These are phyloP conservation scores for Meriones psammophilus DNA, from an alignment of 2,797 vertebrate genomes.

Conservation along the genomic window DNA sequence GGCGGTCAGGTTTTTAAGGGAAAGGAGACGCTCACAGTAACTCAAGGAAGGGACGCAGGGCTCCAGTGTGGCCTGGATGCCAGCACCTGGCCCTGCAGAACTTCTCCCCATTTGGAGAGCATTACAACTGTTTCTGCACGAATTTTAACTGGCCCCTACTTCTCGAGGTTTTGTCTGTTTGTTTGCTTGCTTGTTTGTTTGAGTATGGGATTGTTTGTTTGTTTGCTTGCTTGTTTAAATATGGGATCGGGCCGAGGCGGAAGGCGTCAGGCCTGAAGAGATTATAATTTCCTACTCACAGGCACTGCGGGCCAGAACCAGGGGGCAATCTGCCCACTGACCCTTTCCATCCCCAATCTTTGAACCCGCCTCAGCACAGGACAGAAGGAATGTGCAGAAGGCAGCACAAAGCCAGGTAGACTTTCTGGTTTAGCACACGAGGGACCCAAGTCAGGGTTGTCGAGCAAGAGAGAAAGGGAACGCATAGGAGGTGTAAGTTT, in stretches of 20 bases:
- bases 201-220: not conserved
- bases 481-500: not conserved
- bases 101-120: not conserved
- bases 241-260: not conserved
- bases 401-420: constrained; percentile 68
- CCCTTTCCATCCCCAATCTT: constrained; percentile 47
- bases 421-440: constrained; percentile 56
- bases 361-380: constrained; percentile 30
- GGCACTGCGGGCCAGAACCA: not conserved
- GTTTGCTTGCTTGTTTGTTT: not conserved
- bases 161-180: not conserved
- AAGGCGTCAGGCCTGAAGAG: not conserved
- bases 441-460: not conserved
- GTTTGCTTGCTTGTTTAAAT: not conserved
- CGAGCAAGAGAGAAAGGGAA: not conserved
- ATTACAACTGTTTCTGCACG: not conserved
- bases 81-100: not conserved
- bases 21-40: not conserved
- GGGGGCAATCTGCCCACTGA: not conserved
- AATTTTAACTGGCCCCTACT: not conserved
- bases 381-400: constrained; percentile 66
- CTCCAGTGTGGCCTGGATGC: not conserved
- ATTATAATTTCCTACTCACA: constrained; percentile 32
- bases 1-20: not conserved
- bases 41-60: not conserved